Percentiles rank a stretch among this genome's conserved stretches.
Evolutionary conservation across 92 coral and sea anemone species (phyloP).

Genomic region (Phymanthus crucifer): DNA sequence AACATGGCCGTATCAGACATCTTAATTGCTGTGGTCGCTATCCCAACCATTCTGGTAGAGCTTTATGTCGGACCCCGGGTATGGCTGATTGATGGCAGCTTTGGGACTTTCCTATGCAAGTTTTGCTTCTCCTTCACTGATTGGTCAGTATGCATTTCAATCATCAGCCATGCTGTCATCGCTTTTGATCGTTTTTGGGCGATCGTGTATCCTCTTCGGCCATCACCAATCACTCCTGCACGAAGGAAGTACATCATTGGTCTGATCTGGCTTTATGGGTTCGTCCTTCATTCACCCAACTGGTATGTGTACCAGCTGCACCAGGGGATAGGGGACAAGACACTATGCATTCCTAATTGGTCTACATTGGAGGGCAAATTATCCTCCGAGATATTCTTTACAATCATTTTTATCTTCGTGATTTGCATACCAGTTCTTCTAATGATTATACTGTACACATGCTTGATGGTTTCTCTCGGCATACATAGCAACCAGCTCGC

Average conservation of each 20-base stretch:
- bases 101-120: constrained; percentile 44
- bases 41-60: constrained; percentile 34
- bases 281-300: constrained; percentile 24
- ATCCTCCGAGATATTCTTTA: neutral
- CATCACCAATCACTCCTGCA: constrained; percentile 31
- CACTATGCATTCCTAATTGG: constrained; percentile 23
- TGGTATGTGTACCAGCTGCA: constrained; percentile 21
- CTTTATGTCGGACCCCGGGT: constrained; percentile 21
- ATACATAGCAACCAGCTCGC: neutral
- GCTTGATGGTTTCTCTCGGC: constrained; percentile 29
- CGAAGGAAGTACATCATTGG: constrained; percentile 35
- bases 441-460: constrained; percentile 24
- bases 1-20: constrained; percentile 59
- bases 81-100: constrained; percentile 37
- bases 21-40: constrained; percentile 12
- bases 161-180: constrained; percentile 42
- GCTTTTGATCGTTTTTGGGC: constrained; percentile 55
- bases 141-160: constrained; percentile 34
- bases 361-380: constrained; percentile 15
- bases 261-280: constrained; percentile 38
- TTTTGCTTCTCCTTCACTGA: constrained; percentile 2
- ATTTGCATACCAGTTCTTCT: constrained; percentile 36
- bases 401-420: constrained; percentile 17
- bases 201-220: constrained; percentile 39
- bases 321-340: neutral